Evolutionary conservation across 2,888 invertebrate species (phyloP).

Genomic region (Pachydiplax longipennis): DNA sequence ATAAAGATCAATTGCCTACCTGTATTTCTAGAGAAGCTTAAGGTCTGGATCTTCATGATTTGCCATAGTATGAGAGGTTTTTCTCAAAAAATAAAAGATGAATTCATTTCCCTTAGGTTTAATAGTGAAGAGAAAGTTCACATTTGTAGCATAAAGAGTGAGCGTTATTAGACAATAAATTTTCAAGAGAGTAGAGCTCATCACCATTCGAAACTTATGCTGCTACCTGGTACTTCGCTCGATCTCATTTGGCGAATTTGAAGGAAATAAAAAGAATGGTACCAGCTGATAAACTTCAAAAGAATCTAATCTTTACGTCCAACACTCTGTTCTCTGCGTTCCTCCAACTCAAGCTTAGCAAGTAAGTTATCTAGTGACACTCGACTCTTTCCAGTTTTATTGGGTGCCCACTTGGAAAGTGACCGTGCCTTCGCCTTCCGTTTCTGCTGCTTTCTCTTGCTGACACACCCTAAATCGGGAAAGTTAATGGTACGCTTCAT

Average conservation of each 20-base stretch:
- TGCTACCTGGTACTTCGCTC: too few species aligned
- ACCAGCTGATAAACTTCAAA: background rate
- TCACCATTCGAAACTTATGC: too few species aligned
- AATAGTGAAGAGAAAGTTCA: too few species aligned
- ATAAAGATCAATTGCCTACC: too few species aligned
- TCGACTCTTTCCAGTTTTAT: constrained; percentile 60
- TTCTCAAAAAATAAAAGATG: too few species aligned
- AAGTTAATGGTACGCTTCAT: constrained; percentile 68
- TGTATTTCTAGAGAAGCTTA: too few species aligned
- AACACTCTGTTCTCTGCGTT: background rate
- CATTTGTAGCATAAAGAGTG: too few species aligned
- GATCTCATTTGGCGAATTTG: background rate
- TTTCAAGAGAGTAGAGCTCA: too few species aligned
- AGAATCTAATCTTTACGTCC: background rate
- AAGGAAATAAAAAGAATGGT: background rate
- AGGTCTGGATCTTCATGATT: too few species aligned
- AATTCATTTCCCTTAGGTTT: too few species aligned
- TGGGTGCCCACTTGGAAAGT: constrained; percentile 54
- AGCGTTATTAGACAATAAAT: too few species aligned
- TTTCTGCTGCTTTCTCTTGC: constrained; percentile 67
- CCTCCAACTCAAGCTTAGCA: constrained; percentile 56
- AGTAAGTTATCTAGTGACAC: constrained; percentile 67
- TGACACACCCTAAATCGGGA: constrained; percentile 61
- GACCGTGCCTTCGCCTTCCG: constrained; percentile 67
- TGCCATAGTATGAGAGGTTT: too few species aligned